These are phyloP conservation scores for Nesogale talazaci DNA, from an alignment of 2,113 vertebrate genomes.

Conservation along the genomic window DNA sequence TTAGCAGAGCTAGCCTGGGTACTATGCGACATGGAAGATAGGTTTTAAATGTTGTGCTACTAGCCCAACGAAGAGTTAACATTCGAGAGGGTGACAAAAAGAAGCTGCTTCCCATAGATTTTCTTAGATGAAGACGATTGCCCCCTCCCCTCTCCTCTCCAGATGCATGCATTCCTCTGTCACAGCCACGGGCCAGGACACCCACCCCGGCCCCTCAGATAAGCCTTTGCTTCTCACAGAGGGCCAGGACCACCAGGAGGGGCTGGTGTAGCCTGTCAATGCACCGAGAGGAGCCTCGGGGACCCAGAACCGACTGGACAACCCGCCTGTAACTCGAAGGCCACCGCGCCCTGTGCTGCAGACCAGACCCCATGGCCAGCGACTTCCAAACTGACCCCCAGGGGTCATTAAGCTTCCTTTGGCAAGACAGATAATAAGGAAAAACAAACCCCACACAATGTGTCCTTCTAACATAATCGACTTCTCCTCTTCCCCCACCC, in stretches of 20 bases:
- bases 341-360: slow-evolving; percentile 76
- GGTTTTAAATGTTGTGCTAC: slow-evolving; percentile 84
- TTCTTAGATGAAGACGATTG: slow-evolving; percentile 77
- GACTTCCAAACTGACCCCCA: slow-evolving; percentile 84
- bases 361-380: slow-evolving; percentile 84
- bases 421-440: slow-evolving; percentile 91
- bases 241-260: slow-evolving; percentile 61
- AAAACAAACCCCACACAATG: slow-evolving; percentile 77
- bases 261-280: slow-evolving; percentile 58
- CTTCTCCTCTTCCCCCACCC: slow-evolving; percentile 73
- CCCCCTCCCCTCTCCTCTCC: slow-evolving; percentile 58
- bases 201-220: not conserved
- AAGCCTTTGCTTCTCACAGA: slow-evolving; percentile 65
- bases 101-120: slow-evolving; percentile 78
- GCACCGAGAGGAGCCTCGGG: slow-evolving; percentile 69
- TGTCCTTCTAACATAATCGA: slow-evolving; percentile 86
- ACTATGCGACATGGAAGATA: slow-evolving; percentile 85
- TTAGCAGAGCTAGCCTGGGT: slow-evolving; percentile 87
- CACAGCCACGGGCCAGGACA: not conserved
- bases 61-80: slow-evolving; percentile 92
- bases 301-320: slow-evolving; percentile 73
- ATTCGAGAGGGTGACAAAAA: slow-evolving; percentile 83
- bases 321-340: slow-evolving; percentile 76
- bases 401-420: slow-evolving; percentile 93
- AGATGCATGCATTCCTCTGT: slow-evolving; percentile 34